These are phyloP conservation scores for Cathartes aura DNA, from an alignment of 2,113 vertebrate species.

Conservation along the genomic window DNA sequence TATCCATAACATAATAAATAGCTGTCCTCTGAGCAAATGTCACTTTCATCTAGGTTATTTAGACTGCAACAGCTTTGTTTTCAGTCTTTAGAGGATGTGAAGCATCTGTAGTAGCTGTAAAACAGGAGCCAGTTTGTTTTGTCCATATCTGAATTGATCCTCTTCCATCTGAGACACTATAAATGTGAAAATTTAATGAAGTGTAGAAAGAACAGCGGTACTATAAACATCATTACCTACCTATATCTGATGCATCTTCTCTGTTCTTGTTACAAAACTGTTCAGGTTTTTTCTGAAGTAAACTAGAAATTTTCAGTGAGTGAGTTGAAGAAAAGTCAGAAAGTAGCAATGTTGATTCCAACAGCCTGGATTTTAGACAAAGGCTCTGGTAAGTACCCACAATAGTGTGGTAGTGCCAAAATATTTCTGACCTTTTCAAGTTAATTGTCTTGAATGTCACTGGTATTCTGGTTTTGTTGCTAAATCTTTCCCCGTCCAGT, in stretches of 20 bases:
- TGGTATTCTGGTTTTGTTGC: background rate
- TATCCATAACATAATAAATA: background rate
- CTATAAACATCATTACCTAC: background rate
- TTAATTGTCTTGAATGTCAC: background rate
- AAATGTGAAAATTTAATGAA: constrained; percentile 9
- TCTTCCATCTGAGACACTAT: background rate
- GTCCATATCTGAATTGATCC: background rate
- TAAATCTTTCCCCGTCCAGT: background rate
- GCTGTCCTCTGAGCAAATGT: constrained; percentile 32
- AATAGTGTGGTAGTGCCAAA: background rate
- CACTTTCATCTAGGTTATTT: constrained; percentile 6
- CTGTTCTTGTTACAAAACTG: background rate
- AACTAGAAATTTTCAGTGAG: background rate
- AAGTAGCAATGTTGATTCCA: background rate
- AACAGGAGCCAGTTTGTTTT: background rate
- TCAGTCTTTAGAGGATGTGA: background rate
- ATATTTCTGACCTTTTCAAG: constrained; percentile 19
- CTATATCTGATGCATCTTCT: background rate
- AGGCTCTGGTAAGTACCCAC: background rate
- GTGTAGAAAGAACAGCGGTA: background rate
- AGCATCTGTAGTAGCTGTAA: background rate
- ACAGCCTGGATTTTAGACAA: background rate
- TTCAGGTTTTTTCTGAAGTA: background rate
- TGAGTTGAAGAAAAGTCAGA: background rate
- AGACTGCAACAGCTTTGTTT: background rate